Evolutionary conservation across 2,113 vertebrate genomes (phyloP).

Genomic region (Rissa tridactyla): DNA sequence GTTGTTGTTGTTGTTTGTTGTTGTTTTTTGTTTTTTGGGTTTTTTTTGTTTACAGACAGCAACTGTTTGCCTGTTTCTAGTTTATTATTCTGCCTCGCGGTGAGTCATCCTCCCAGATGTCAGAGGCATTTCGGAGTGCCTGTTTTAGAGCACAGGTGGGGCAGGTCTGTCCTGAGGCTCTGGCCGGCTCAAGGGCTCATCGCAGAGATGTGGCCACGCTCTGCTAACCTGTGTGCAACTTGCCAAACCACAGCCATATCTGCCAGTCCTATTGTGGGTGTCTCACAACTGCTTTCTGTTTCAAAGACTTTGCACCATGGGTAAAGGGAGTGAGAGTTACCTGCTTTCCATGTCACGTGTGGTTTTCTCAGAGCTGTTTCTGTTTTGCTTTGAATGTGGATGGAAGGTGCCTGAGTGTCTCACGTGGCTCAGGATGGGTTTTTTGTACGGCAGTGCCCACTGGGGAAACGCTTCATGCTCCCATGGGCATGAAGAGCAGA

Average conservation of each 20-base stretch:
- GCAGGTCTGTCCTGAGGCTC: not conserved
- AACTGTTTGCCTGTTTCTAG: not conserved
- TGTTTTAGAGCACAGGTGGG: not conserved
- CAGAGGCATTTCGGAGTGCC: not conserved
- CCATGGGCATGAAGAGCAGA: not conserved
- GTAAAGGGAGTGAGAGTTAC: not conserved
- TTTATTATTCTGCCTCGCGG: not conserved
- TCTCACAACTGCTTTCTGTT: not conserved
- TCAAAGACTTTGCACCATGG: not conserved
- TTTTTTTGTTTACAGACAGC: not conserved
- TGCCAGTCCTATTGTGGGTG: not conserved
- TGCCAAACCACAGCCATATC: rapidly evolving
- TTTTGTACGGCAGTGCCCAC: not conserved
- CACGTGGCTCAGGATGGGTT: rapidly evolving
- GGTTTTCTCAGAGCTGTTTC: not conserved
- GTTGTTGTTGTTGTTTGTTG: not conserved
- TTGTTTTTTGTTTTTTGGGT: not conserved
- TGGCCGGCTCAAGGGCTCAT: not conserved
- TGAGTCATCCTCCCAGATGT: not conserved
- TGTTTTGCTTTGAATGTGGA: not conserved
- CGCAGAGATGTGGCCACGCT: not conserved
- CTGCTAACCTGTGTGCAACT: not conserved
- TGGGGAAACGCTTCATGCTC: not conserved
- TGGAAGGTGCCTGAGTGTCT: not conserved
- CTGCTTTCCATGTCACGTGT: not conserved